phyloP scores from a whole-genome alignment of 2,113 vertebrate species.

The Caranx melampygus region DNA sequence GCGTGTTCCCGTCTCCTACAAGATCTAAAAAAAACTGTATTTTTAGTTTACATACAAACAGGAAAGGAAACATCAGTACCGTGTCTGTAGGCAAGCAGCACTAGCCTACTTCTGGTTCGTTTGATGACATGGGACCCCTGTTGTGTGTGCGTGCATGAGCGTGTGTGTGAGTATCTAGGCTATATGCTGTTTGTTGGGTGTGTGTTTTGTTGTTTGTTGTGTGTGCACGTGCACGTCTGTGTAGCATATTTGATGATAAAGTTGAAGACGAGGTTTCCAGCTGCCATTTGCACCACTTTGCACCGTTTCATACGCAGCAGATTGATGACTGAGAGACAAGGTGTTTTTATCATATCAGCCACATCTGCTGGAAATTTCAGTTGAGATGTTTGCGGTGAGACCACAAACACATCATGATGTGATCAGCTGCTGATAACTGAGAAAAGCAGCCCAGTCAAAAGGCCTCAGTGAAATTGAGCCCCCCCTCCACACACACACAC shows the following conservation, averaged over 20 bases:
- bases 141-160: neutral
- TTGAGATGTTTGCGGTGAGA: constrained; percentile 10
- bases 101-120: neutral
- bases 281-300: neutral
- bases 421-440: neutral
- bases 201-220: no score
- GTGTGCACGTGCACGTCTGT: neutral
- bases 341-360: neutral
- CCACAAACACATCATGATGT: neutral
- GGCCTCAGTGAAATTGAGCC: constrained; percentile 4
- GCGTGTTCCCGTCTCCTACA: neutral
- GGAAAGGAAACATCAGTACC: constrained; percentile 29
- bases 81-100: constrained; percentile 9
- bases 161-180: neutral
- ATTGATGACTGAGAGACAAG: neutral
- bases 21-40: constrained; percentile 8
- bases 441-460: constrained; percentile 9
- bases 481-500: neutral
- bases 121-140: neutral
- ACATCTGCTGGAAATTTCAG: constrained; percentile 1
- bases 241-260: neutral
- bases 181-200: no score
- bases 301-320: neutral
- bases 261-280: neutral
- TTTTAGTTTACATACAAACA: neutral